These are phyloP conservation scores for Conus betulinus DNA, from an alignment of 1,140 invertebrate species.

Conservation along the genomic window DNA sequence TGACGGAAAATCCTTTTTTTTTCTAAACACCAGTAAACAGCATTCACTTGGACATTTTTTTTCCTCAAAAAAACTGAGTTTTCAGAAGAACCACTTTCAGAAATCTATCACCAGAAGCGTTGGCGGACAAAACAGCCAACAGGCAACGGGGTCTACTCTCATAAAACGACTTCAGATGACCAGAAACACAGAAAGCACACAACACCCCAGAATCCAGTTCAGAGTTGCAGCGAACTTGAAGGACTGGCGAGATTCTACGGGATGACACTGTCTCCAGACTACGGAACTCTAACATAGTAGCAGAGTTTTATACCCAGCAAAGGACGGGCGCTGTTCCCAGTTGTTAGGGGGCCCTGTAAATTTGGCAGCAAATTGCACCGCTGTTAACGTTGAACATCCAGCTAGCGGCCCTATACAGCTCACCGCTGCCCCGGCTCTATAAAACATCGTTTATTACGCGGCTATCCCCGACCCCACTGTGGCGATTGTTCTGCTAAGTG, in stretches of 20 bases:
- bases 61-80: no score
- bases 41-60: no score
- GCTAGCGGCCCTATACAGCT: neutral
- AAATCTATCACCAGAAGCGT: no score
- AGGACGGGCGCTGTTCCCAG: neutral
- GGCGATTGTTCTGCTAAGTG: neutral
- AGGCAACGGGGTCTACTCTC: no score
- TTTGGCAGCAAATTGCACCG: slow-evolving; percentile 37
- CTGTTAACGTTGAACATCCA: slow-evolving; percentile 32
- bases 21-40: no score
- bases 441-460: slow-evolving; percentile 36
- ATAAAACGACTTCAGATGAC: neutral
- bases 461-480: slow-evolving; percentile 5
- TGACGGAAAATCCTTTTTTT: no score
- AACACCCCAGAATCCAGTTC: no score
- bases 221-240: no score
- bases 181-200: neutral
- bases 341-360: slow-evolving; percentile 29
- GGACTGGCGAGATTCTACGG: no score
- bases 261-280: no score
- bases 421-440: slow-evolving; percentile 10
- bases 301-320: slow-evolving; percentile 27
- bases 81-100: no score
- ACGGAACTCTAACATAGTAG: neutral
- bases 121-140: no score